phyloP scores from a whole-genome alignment of 35 echinoderm and acorn worm genomes.

The Apostichopus japonicus region DNA sequence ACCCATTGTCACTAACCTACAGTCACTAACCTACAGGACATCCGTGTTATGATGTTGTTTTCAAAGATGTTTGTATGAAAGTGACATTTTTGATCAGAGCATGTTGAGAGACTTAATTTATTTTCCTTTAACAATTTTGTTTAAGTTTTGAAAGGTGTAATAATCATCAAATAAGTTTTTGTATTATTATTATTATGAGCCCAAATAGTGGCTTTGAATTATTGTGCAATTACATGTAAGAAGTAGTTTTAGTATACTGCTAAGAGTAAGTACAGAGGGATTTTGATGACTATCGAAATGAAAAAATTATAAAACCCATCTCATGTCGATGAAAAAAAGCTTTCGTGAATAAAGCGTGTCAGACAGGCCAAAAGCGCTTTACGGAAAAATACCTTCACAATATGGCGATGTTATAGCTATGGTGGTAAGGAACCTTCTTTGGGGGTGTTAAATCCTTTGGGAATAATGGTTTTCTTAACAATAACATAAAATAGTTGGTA shows the following conservation, averaged over 20 bases:
- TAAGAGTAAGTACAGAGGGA: background rate
- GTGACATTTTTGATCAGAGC: background rate
- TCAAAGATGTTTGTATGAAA: background rate
- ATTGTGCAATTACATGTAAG: background rate
- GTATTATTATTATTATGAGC: background rate
- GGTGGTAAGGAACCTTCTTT: too few species aligned
- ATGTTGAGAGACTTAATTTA: background rate
- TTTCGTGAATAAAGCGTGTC: too few species aligned
- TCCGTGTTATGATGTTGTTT: too few species aligned
- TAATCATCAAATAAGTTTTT: background rate
- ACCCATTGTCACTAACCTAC: too few species aligned
- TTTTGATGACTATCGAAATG: background rate
- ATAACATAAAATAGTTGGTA: background rate
- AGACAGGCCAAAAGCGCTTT: background rate
- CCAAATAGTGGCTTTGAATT: background rate
- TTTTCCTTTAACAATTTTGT: background rate
- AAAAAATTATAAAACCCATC: background rate
- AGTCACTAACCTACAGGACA: too few species aligned
- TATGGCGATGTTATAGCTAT: too few species aligned
- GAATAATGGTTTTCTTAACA: background rate
- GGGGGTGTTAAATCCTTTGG: too few species aligned
- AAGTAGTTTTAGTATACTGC: background rate
- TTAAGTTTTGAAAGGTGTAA: background rate
- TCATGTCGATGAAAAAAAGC: background rate
- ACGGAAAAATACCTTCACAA: background rate